These are phyloP conservation scores for Hiodon tergisus DNA, from an alignment of 2,113 vertebrate species.

Conservation along the genomic window DNA sequence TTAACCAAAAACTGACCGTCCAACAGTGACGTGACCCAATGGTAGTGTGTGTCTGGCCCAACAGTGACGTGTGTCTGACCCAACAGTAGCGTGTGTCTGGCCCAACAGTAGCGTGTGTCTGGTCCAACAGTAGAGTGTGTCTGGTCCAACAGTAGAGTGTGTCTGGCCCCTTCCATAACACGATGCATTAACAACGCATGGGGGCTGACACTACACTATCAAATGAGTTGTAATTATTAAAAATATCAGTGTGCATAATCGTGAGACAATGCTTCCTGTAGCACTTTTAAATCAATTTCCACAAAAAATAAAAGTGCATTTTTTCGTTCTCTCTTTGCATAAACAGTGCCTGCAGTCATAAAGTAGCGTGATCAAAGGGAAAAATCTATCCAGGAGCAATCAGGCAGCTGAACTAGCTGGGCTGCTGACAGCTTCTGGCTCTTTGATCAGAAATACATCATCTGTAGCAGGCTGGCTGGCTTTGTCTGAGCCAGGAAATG, in stretches of 20 bases:
- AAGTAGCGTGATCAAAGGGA: constrained; percentile 76
- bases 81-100: too few species aligned
- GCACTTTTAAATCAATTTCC: constrained; percentile 44
- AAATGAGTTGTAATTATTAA: constrained; percentile 64
- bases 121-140: too few species aligned
- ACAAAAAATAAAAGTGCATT: constrained; percentile 28
- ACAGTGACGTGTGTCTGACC: too few species aligned
- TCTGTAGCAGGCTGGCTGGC: constrained; percentile 68
- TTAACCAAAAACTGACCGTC: too few species aligned
- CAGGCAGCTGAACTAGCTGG: constrained; percentile 63
- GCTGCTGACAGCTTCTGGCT: constrained; percentile 71
- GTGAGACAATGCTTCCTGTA: constrained; percentile 43
- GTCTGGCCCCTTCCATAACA: too few species aligned
- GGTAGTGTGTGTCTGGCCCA: too few species aligned
- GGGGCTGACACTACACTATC: constrained; percentile 46
- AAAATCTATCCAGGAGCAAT: constrained; percentile 68
- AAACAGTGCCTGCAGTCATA: constrained; percentile 64
- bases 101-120: too few species aligned
- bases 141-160: too few species aligned
- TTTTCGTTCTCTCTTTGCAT: constrained; percentile 60
- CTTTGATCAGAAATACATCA: constrained; percentile 86
- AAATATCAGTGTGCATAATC: constrained; percentile 53
- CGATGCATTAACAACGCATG: constrained; percentile 22
- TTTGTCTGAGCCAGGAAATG: constrained; percentile 85
- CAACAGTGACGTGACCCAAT: too few species aligned